These are phyloP conservation scores for Choristoneura rosaceana DNA, from an alignment of 2,888 invertebrate species.

Conservation along the genomic window DNA sequence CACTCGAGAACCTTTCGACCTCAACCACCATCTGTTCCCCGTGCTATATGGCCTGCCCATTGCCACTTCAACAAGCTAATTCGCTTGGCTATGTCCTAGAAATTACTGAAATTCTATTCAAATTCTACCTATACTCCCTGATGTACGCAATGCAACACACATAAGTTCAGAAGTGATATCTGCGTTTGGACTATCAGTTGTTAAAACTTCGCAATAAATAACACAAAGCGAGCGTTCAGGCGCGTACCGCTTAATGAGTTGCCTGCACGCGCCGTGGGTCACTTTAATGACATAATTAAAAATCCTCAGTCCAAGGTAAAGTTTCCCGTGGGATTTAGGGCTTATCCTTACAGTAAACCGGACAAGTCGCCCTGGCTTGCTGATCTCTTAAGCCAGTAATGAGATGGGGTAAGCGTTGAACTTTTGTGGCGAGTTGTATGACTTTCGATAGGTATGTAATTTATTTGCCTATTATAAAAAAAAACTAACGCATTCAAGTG, in stretches of 20 bases:
- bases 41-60: too few relatives aligned
- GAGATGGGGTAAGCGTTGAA: conserved; percentile 68
- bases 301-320: conserved; percentile 71
- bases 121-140: too few relatives aligned
- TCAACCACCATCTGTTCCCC: too few relatives aligned
- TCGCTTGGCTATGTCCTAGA: too few relatives aligned
- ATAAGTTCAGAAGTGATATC: not conserved
- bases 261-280: conserved; percentile 71
- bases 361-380: conserved; percentile 76
- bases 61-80: too few relatives aligned
- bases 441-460: not conserved
- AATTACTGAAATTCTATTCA: too few relatives aligned
- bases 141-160: not conserved
- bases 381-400: conserved; percentile 79
- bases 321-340: conserved; percentile 65
- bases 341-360: conserved; percentile 76
- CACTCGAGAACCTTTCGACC: too few relatives aligned
- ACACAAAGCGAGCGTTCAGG: conserved; percentile 66
- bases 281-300: conserved; percentile 79
- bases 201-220: conserved; percentile 62
- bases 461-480: not conserved
- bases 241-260: conserved; percentile 71
- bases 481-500: too few relatives aligned
- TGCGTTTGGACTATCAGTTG: conserved; percentile 8
- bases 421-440: conserved; percentile 52